These are phyloP conservation scores for Smutsia temminckii DNA, from an alignment of 2,797 vertebrate species.

Conservation along the genomic window DNA sequence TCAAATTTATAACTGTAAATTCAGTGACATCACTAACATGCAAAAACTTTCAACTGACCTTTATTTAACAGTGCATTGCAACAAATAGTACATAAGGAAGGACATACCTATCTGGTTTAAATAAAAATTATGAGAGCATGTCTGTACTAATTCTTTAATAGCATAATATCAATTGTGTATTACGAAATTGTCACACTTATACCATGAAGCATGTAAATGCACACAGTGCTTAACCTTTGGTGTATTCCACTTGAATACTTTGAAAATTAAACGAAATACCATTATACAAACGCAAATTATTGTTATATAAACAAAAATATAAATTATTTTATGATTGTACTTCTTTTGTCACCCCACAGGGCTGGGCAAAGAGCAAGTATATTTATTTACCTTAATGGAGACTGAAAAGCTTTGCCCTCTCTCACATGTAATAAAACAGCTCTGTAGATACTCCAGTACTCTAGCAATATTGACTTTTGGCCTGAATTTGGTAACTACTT, in stretches of 20 bases:
- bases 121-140: background rate
- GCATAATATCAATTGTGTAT: background rate
- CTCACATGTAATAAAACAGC: background rate
- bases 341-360: background rate
- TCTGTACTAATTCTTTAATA: conserved; percentile 32
- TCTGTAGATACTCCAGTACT: background rate
- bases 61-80: background rate
- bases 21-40: conserved; percentile 25
- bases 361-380: background rate
- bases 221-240: background rate
- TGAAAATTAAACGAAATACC: conserved; percentile 36
- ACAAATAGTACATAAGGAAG: conserved; percentile 31
- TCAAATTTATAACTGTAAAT: background rate
- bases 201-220: background rate
- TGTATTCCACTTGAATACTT: background rate
- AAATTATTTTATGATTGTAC: conserved; percentile 12
- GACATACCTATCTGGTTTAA: conserved; percentile 36
- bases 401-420: conserved; percentile 15
- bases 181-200: background rate
- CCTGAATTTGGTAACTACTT: background rate
- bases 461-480: background rate
- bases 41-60: background rate
- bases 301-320: conserved; percentile 41
- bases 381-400: background rate
- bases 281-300: conserved; percentile 2